phyloP scores from a whole-genome alignment of 2,113 vertebrate species.

The Catharus bicknelli region DNA sequence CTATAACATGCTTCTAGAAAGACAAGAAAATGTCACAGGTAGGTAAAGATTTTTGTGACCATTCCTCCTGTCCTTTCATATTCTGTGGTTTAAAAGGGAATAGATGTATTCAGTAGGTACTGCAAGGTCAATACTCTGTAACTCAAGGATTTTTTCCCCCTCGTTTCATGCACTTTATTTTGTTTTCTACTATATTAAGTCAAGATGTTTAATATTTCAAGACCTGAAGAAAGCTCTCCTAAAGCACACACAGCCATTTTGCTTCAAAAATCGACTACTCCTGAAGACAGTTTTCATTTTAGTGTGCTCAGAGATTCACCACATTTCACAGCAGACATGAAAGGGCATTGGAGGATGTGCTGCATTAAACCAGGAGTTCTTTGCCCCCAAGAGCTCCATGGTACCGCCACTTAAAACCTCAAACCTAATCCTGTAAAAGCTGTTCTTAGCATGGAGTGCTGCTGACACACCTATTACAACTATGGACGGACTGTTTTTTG shows the following conservation, averaged over 20 bases:
- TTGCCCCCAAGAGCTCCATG: background rate
- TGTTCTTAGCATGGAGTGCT: background rate
- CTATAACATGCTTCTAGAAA: background rate
- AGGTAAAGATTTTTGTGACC: background rate
- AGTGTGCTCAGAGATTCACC: background rate
- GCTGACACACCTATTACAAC: background rate
- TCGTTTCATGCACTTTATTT: constrained; percentile 20
- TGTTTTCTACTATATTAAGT: constrained; percentile 69
- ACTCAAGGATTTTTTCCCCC: background rate
- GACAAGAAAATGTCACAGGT: background rate
- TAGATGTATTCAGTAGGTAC: background rate
- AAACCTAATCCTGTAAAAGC: constrained; percentile 1
- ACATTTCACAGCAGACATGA: background rate
- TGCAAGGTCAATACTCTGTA: constrained; percentile 44
- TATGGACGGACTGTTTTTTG: background rate
- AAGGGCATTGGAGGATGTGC: background rate
- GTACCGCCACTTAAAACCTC: background rate
- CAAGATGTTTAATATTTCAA: constrained; percentile 76
- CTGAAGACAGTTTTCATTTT: constrained; percentile 19
- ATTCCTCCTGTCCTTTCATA: background rate
- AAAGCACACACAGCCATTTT: constrained; percentile 52
- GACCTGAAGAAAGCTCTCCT: constrained; percentile 60
- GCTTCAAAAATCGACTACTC: constrained; percentile 45
- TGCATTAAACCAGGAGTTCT: constrained; percentile 16
- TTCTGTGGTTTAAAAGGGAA: background rate